Base-by-base conservation (phyloP, 2,888 invertebrate species). In the Oscheius onirici region DNA sequence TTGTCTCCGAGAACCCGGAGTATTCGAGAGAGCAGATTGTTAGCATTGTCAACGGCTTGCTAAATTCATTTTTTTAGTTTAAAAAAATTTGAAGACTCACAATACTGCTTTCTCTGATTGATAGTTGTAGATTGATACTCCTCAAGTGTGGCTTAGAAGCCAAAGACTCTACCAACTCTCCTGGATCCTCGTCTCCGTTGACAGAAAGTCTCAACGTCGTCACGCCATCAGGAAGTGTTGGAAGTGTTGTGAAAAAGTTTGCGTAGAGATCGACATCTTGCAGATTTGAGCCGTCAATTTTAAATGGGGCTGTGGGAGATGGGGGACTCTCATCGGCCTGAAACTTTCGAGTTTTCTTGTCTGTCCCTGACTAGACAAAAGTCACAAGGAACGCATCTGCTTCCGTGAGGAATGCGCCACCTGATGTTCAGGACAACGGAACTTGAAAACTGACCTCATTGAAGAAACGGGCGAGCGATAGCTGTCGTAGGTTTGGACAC, bases 391-490 rank as follows among this genome's bases (percentile, higher is more conserved):
- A 34, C 34, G 8, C 34, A 34, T 34, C 8, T 34, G 34, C 34
- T 34, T 34, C 34, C 34, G 8, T 34, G 34, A 34, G 34, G 34
- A 34, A 34, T 34, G 34, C 8, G 34, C 34, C 34, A 34, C 34
- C 34, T 34, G 34, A 3, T 34, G 34, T 34, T 34, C 34, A 34
- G 34, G 34, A 34, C 34, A 34, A 34, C 34, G 3, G 34, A 34
- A 34, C 34, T 34, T 34, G 34, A 6, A 34, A 20, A 49, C 72
- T 54, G 40, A 83, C 83, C 77, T 83, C 83, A 69, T 80, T 76
- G 69, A 87, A 87, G 61, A 86, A 87, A 26, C 85, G 75, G 52
- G 86, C 86, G 24, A 87, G 73, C 2, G 86, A 87, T 44, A 87
- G 77, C 51, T 84, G 84, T 6, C 75, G 66, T 13, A 87, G 74